These are phyloP conservation scores for Hystrix brachyura DNA, from an alignment of 2,113 vertebrate genomes.

Conservation along the genomic window DNA sequence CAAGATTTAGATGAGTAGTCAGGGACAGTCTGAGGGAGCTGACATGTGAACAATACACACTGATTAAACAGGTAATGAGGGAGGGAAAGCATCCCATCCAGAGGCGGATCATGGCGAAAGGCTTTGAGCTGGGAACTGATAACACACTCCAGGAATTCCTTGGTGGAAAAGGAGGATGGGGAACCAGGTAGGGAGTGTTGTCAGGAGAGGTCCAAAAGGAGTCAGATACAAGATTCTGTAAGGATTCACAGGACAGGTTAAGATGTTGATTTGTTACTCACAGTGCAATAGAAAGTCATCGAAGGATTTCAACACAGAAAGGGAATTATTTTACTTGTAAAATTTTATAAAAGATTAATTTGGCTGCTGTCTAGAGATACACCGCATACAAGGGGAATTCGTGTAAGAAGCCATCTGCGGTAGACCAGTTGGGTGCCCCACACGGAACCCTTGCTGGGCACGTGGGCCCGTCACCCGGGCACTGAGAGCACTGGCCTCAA, in stretches of 20 bases:
- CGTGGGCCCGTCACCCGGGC: background rate
- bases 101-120: background rate
- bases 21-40: background rate
- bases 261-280: background rate
- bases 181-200: background rate
- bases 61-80: background rate
- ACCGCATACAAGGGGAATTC: background rate
- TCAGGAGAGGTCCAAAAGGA: background rate
- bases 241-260: background rate
- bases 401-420: background rate
- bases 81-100: background rate
- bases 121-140: background rate
- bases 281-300: background rate
- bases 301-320: constrained; percentile 18
- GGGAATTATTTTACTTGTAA: background rate
- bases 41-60: background rate
- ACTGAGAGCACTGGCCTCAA: background rate
- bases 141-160: background rate
- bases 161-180: background rate
- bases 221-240: background rate
- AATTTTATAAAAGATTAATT: background rate
- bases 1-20: constrained; percentile 15
- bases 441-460: background rate
- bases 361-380: background rate
- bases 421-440: background rate